These are phyloP conservation scores for Gibbula magus DNA, from an alignment of 2,888 invertebrate species.

Conservation along the genomic window DNA sequence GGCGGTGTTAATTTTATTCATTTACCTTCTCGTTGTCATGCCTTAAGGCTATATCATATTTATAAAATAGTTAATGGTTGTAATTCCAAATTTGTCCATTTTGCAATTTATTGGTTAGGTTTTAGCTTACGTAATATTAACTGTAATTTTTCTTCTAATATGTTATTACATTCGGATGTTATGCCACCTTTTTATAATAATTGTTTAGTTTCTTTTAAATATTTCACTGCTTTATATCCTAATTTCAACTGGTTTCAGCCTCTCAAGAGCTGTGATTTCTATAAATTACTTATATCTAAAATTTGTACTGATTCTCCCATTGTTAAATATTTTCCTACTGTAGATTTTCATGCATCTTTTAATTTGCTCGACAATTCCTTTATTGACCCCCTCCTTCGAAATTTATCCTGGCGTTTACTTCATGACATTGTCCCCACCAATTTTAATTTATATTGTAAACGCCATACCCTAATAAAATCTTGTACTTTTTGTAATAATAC, in stretches of 20 bases:
- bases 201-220: background rate
- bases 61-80: slow-evolving; percentile 24
- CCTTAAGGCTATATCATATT: slow-evolving; percentile 20
- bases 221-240: background rate
- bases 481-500: background rate
- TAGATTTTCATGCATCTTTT: background rate
- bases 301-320: background rate
- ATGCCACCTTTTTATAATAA: slow-evolving; percentile 29
- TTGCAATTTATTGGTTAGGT: slow-evolving; percentile 36
- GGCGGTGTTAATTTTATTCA: slow-evolving; percentile 24
- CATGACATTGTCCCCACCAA: background rate
- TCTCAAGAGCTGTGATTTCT: background rate
- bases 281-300: background rate
- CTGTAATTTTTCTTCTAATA: slow-evolving; percentile 25
- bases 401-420: background rate
- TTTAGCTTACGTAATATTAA: too few relatives aligned
- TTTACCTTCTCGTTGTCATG: background rate
- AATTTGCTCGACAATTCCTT: background rate
- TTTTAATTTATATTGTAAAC: background rate
- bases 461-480: background rate
- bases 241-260: background rate
- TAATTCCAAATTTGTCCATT: slow-evolving; percentile 24
- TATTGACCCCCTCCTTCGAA: background rate
- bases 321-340: background rate
- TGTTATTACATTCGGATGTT: slow-evolving; percentile 26